Evolutionary conservation across 2,113 vertebrate species (phyloP).

Genomic region (Gymnorhina tibicen): DNA sequence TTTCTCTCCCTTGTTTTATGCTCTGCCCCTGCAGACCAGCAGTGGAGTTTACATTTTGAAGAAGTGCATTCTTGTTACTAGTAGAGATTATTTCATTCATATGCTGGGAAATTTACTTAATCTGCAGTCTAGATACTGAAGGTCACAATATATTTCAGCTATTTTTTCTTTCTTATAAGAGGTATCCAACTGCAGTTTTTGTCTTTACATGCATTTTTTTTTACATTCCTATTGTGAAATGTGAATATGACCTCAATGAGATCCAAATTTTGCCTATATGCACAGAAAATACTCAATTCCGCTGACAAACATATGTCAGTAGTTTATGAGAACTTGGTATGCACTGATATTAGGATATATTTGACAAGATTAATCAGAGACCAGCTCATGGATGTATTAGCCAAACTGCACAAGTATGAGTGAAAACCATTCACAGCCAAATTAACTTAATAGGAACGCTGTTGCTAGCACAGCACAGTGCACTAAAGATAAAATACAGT

Average conservation of each 20-base stretch:
- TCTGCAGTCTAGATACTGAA: neutral
- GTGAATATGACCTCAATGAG: neutral
- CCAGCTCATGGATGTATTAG: neutral
- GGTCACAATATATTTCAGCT: neutral
- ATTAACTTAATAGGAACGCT: neutral
- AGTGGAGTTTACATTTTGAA: neutral
- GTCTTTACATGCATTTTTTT: neutral
- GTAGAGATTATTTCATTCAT: neutral
- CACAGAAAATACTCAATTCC: conserved; percentile 2
- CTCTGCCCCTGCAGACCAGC: neutral
- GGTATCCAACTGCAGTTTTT: neutral
- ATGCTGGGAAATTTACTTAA: neutral
- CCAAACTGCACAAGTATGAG: neutral
- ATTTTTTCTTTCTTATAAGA: neutral
- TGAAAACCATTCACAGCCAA: neutral
- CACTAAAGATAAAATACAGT: neutral
- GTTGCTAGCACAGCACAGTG: neutral
- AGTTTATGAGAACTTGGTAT: neutral
- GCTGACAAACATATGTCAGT: neutral
- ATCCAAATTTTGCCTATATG: neutral
- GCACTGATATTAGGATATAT: neutral
- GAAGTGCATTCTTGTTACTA: neutral
- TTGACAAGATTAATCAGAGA: conserved; percentile 34
- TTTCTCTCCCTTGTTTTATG: neutral
- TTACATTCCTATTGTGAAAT: neutral